phyloP scores from a whole-genome alignment of 2,797 vertebrate species.

The Cyprinodon diabolis region DNA sequence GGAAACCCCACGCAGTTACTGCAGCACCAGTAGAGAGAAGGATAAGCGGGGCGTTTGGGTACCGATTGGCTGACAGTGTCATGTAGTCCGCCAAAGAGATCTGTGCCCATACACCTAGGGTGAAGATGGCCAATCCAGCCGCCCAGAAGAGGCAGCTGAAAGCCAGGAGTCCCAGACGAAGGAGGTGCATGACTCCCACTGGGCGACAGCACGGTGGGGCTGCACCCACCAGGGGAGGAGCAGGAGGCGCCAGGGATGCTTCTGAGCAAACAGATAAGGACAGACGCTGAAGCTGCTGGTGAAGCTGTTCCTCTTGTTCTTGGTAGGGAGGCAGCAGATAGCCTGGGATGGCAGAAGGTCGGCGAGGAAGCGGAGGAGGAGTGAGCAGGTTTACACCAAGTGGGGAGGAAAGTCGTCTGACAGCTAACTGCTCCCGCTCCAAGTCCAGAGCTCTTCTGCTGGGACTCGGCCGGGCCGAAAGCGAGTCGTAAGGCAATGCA shows the following conservation, averaged over 20 bases:
- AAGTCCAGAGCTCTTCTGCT: slow-evolving; percentile 67
- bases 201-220: slow-evolving; percentile 73
- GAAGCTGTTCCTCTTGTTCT: slow-evolving; percentile 66
- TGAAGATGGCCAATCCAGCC: slow-evolving; percentile 86
- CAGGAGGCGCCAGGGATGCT: slow-evolving; percentile 78
- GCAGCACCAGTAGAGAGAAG: slow-evolving; percentile 83
- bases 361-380: slow-evolving; percentile 68
- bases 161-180: slow-evolving; percentile 86
- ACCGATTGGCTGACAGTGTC: slow-evolving; percentile 82
- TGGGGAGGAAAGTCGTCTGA: slow-evolving; percentile 76
- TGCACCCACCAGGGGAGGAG: slow-evolving; percentile 56
- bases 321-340: slow-evolving; percentile 74
- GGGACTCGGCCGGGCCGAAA: slow-evolving; percentile 76
- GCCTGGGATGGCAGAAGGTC: slow-evolving; percentile 76
- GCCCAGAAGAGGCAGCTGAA: slow-evolving; percentile 93
- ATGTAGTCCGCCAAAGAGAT: slow-evolving; percentile 86
- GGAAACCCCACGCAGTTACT: slow-evolving; percentile 88
- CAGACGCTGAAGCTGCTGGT: slow-evolving; percentile 62
- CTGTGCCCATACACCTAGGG: slow-evolving; percentile 88
- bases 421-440: slow-evolving; percentile 72
- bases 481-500: slow-evolving; percentile 74
- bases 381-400: slow-evolving; percentile 62
- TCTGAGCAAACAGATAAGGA: slow-evolving; percentile 77
- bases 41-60: slow-evolving; percentile 85
- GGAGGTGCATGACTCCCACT: slow-evolving; percentile 83